Evolutionary conservation across 2,888 invertebrate genomes (phyloP).

Genomic region (Phymatocera aterrima): DNA sequence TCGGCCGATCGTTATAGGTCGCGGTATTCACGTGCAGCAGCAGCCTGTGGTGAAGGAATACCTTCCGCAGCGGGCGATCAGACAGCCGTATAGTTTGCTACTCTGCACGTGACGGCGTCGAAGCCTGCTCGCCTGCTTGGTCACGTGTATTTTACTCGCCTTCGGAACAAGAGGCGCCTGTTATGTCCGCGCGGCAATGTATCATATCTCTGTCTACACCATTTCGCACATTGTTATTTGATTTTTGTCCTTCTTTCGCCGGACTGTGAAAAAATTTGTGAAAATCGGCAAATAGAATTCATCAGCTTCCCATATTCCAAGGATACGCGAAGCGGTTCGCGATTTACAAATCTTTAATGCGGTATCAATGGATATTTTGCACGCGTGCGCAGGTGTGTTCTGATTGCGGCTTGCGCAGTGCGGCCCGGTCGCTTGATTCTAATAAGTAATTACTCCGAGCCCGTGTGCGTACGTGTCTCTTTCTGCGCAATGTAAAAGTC

Average conservation of each 20-base stretch:
- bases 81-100: background rate
- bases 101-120: slow-evolving; percentile 24
- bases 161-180: too few relatives aligned
- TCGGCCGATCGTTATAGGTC: slow-evolving; percentile 40
- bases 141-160: slow-evolving; percentile 16
- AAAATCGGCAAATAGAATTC: too few relatives aligned
- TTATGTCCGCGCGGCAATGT: background rate
- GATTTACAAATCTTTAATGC: too few relatives aligned
- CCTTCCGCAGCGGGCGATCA: slow-evolving; percentile 20
- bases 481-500: background rate
- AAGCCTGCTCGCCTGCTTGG: background rate
- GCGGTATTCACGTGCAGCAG: slow-evolving; percentile 35
- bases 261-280: too few relatives aligned
- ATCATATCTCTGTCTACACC: background rate
- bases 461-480: background rate
- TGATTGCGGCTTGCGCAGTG: background rate
- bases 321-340: too few relatives aligned
- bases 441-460: slow-evolving; percentile 22
- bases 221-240: background rate
- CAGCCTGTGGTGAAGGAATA: slow-evolving; percentile 26
- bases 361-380: background rate
- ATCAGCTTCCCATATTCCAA: too few relatives aligned
- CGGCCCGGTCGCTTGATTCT: slow-evolving; percentile 23
- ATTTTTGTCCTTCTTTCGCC: too few relatives aligned
- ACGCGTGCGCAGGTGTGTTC: background rate